Evolutionary conservation across 2,797 vertebrate genomes (phyloP).

Genomic region (Buceros bicornis): DNA sequence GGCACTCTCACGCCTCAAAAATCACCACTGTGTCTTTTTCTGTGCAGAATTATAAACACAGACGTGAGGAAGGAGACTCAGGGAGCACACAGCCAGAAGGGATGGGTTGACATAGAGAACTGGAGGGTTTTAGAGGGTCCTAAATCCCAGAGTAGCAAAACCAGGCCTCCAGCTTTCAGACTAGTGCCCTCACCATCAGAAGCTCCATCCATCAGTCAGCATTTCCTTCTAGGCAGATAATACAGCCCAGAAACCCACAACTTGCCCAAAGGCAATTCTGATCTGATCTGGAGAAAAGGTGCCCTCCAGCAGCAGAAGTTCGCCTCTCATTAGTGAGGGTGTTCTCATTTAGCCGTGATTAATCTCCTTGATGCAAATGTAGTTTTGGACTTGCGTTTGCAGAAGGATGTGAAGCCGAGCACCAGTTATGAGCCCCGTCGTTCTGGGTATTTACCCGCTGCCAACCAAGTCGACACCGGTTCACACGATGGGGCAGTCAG

Average conservation of each 20-base stretch:
- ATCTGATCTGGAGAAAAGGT: background rate
- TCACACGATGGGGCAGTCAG: background rate
- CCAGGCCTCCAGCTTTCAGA: background rate
- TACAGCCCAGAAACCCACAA: background rate
- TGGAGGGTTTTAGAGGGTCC: background rate
- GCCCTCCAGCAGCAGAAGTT: background rate
- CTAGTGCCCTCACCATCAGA: background rate
- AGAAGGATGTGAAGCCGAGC: background rate
- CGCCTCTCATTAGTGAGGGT: background rate
- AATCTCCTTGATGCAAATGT: background rate
- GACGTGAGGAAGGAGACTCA: background rate
- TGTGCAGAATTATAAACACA: accelerated
- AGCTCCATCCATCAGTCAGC: background rate
- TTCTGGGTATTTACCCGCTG: background rate
- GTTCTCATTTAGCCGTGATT: background rate
- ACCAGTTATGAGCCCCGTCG: background rate
- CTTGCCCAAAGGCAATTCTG: background rate
- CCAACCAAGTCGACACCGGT: background rate
- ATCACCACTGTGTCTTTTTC: background rate
- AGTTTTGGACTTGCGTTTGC: background rate
- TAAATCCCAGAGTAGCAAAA: background rate
- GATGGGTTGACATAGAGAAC: background rate
- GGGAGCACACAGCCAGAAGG: background rate
- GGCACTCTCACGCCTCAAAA: background rate
- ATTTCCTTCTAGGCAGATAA: background rate